These are phyloP conservation scores for Lepidochitona cinerea DNA, from an alignment of 2,888 invertebrate genomes.

Conservation along the genomic window DNA sequence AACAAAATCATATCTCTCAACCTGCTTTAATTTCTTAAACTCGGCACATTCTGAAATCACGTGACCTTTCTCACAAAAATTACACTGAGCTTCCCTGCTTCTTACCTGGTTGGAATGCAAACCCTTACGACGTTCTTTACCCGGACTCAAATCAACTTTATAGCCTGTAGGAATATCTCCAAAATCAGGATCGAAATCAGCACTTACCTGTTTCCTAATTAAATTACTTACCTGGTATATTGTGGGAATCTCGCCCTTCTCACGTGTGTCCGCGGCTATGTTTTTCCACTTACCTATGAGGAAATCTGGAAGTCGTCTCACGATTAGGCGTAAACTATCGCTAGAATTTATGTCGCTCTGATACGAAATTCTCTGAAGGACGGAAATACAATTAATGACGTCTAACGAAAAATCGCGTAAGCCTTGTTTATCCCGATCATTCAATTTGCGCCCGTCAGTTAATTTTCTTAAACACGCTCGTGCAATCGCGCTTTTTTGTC, in stretches of 20 bases:
- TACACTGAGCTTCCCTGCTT: neutral
- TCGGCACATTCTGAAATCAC: slow-evolving; percentile 9
- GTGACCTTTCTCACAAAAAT: slow-evolving; percentile 1
- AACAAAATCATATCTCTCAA: neutral
- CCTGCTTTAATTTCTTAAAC: neutral
- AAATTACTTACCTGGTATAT: neutral
- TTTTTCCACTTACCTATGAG: neutral
- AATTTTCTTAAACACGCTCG: slow-evolving; percentile 11
- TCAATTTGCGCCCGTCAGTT: neutral
- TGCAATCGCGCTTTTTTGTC: slow-evolving; percentile 5
- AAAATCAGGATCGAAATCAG: slow-evolving; percentile 10
- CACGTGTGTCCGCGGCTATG: neutral
- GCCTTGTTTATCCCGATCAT: neutral
- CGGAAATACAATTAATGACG: slow-evolving; percentile 9
- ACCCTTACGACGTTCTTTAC: neutral
- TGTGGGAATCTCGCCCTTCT: neutral
- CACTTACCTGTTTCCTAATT: no score
- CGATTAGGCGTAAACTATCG: neutral
- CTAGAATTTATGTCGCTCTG: slow-evolving; percentile 9
- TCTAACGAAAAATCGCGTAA: slow-evolving; percentile 9
- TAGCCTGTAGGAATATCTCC: slow-evolving; percentile 3
- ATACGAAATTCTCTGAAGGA: neutral
- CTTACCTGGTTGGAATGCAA: neutral
- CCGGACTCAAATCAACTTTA: neutral
- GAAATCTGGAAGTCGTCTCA: neutral